Base-by-base conservation (phyloP, 92 coral and sea anemone genomes). In the Muricea muricata region DNA sequence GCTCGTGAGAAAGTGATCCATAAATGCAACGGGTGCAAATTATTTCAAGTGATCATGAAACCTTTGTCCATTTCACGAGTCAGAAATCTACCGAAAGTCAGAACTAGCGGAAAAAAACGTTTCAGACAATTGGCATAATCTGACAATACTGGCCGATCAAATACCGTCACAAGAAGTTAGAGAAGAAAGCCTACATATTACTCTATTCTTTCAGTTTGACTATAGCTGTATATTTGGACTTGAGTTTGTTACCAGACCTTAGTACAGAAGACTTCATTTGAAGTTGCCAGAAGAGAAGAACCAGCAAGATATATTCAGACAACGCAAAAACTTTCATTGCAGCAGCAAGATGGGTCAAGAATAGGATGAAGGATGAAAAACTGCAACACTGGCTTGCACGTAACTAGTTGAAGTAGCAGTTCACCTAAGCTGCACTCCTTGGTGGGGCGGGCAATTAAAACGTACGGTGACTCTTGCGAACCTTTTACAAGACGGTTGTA, bases 261-360 rank as follows among this genome's bases (percentile, higher is more conserved):
- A 48, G 5, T 20, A 48, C 56, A 48, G 56, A 48, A 48, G 78
- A 81, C 55, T 81, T 67, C 65, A 23, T 81, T 8, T 32, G 29
- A 24, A 58, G 67, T 2, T 29, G 67, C 67, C 34, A 24, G 67
- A 23, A 24, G 67, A 24, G 67, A 24, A 2, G 67, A 58, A 26
- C 67, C 9, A 24, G 34, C 2, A 24, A 29, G 25, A 17, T 58
- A 24, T 58, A 58, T 29, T 58, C 67, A 6, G 67, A 3, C 14
- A 58, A 58, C 24, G 67, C 28, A 4, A 58, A 29, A 23, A 58
- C 67, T 18, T 58, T 58, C 24, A 30, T 58, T 13, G 67, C 30
- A 18, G 67, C 67, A 4, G 6, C 67, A 17, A 24, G 21, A 15
- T 58, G 67, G 67, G 18, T 56, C 23, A 56, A 56, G 29, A 25